Conservation (phyloP, 2,888 invertebrate genomes). For the Campoplex capitator region DNA sequence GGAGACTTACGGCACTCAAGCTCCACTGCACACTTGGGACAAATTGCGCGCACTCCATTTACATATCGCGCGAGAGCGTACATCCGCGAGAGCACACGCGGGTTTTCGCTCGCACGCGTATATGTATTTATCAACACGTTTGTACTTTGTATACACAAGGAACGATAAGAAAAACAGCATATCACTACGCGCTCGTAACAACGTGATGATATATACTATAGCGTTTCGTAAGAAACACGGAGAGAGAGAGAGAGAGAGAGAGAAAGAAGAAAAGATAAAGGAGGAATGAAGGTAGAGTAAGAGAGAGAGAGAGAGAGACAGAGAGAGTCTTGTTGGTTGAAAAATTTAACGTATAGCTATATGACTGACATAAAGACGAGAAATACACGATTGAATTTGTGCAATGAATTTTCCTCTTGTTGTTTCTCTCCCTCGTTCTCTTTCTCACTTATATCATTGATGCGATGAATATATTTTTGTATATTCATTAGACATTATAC, state of each 20-base stretch:
- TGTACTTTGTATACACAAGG: constrained; percentile 33
- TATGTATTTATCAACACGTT: constrained; percentile 27
- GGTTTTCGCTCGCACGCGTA: constrained; percentile 44
- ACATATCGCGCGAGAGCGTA: constrained; percentile 75
- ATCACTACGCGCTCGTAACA: constrained; percentile 58
- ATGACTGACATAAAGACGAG: constrained; percentile 1
- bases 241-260: not conserved
- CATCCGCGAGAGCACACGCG: constrained; percentile 53
- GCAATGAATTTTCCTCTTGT: constrained; percentile 26
- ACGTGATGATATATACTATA: constrained; percentile 55
- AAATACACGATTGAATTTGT: constrained; percentile 21
- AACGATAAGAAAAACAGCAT: constrained; percentile 67
- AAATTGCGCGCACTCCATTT: constrained; percentile 78
- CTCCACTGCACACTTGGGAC: constrained; percentile 71
- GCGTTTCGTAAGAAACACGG: constrained; percentile 14
- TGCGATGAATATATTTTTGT: constrained; percentile 55
- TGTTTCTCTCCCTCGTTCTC: not conserved
- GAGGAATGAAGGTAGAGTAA: not conserved
- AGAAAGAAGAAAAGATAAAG: not conserved
- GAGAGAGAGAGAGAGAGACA: not conserved
- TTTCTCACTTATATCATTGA: constrained; percentile 5
- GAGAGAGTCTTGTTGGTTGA: constrained; percentile 50
- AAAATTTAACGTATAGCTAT: constrained; percentile 49
- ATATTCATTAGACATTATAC: constrained; percentile 40
- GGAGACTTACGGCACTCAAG: constrained; percentile 65